Conservation (phyloP, 2,888 invertebrate genomes). For the Patella depressa region DNA sequence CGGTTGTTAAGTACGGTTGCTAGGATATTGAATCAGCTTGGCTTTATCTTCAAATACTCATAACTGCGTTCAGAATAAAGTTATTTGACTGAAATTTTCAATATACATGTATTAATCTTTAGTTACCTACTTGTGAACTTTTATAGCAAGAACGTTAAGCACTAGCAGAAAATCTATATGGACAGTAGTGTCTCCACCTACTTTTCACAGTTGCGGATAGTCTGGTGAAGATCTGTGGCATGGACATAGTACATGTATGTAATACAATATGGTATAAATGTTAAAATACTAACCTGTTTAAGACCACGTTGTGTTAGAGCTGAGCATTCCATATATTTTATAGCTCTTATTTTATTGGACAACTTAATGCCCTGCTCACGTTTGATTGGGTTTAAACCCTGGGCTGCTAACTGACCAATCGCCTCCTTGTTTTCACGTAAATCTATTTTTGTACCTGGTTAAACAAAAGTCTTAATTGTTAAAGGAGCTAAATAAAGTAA, state of each 20-base stretch:
- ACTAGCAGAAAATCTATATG: no score
- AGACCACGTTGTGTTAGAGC: constrained; percentile 98
- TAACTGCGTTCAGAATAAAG: no score
- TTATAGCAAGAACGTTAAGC: no score
- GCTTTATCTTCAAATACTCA: no score
- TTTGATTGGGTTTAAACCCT: constrained; percentile 95
- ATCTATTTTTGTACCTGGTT: constrained; percentile 96
- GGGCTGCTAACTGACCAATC: constrained; percentile 89
- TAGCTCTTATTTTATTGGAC: constrained; percentile 98
- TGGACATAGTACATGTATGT: neutral
- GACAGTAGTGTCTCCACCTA: no score
- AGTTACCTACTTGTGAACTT: no score
- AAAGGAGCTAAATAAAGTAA: no score
- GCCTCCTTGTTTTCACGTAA: constrained; percentile 98
- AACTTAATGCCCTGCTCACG: constrained; percentile 98
- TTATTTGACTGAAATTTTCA: no score
- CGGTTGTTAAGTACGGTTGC: no score
- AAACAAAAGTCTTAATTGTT: neutral
- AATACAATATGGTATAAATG: no score
- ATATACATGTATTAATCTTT: no score
- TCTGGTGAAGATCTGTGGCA: neutral
- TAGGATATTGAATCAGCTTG: no score
- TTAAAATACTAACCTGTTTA: constrained; percentile 78
- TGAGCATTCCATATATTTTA: constrained; percentile 99
- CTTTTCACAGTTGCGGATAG: neutral